Evolutionary conservation across 2,797 vertebrate species (phyloP).

Genomic region (Bradypodion pumilum): DNA sequence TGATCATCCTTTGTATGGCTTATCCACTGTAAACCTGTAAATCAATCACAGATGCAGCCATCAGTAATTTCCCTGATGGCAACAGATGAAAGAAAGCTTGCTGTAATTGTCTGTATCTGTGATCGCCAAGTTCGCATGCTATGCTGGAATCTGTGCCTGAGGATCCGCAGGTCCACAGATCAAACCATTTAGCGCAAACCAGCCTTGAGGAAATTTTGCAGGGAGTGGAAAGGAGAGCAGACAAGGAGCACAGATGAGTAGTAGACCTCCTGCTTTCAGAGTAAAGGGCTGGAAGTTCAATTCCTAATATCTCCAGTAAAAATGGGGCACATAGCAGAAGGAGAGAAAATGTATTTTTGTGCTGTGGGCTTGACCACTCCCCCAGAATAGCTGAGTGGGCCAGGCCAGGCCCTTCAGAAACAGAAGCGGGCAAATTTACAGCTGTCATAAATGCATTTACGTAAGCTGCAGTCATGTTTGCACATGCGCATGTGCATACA

Average conservation of each 20-base stretch:
- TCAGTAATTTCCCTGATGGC: slow-evolving; percentile 1
- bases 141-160: not conserved
- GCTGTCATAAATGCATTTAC: too few relatives aligned
- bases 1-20: not conserved
- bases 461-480: too few relatives aligned
- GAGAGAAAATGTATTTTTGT: not conserved
- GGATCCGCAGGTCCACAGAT: slow-evolving; percentile 1
- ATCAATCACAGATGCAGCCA: slow-evolving; percentile 13
- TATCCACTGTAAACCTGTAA: not conserved
- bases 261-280: not conserved
- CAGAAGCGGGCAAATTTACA: too few relatives aligned
- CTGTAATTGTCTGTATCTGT: not conserved
- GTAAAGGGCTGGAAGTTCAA: not conserved
- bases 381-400: too few relatives aligned
- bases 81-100: slow-evolving; percentile 18
- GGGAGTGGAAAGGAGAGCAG: not conserved
- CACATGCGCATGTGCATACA: too few relatives aligned
- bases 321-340: not conserved
- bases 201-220: not conserved
- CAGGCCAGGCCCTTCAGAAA: too few relatives aligned
- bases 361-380: too few relatives aligned
- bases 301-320: not conserved
- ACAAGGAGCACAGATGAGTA: not conserved
- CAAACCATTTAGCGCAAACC: not conserved
- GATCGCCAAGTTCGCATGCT: slow-evolving; percentile 21